phyloP scores from a whole-genome alignment of 2,888 invertebrate species.

The Thecophora atra region DNA sequence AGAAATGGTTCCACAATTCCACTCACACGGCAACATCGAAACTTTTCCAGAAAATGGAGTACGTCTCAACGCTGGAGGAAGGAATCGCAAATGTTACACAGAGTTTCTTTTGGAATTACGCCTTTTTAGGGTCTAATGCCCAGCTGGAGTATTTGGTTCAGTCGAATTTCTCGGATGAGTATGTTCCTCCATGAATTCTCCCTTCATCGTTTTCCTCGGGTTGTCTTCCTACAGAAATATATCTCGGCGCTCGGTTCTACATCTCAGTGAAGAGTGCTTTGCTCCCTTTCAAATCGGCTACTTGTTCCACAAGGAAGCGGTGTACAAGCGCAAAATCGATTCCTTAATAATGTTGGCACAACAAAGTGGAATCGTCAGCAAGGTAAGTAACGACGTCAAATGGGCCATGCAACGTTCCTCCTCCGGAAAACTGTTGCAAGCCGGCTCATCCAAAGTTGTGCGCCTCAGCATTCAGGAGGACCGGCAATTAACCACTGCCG shows the following conservation, averaged over 20 bases:
- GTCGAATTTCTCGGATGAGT: slow-evolving; percentile 75
- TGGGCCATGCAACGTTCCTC: slow-evolving; percentile 76
- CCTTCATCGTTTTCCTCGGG: not conserved
- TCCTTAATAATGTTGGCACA: slow-evolving; percentile 71
- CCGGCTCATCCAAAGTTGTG: slow-evolving; percentile 66
- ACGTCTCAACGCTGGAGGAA: slow-evolving; percentile 73
- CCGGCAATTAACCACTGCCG: slow-evolving; percentile 78
- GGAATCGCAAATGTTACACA: slow-evolving; percentile 79
- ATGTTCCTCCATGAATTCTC: slow-evolving; percentile 46
- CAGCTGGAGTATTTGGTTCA: slow-evolving; percentile 78
- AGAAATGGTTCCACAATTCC: slow-evolving; percentile 76
- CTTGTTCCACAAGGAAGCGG: slow-evolving; percentile 72
- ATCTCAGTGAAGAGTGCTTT: slow-evolving; percentile 79
- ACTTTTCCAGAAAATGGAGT: slow-evolving; percentile 74
- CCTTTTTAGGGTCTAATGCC: slow-evolving; percentile 78
- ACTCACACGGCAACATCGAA: slow-evolving; percentile 72
- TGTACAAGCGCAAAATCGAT: slow-evolving; percentile 73
- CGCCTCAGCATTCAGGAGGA: slow-evolving; percentile 71
- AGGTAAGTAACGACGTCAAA: slow-evolving; percentile 75
- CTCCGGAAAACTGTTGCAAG: slow-evolving; percentile 73
- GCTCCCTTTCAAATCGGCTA: slow-evolving; percentile 76
- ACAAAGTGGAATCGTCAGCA: slow-evolving; percentile 75
- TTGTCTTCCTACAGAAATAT: slow-evolving; percentile 56
- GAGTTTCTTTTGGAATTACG: slow-evolving; percentile 81
- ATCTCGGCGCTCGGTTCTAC: slow-evolving; percentile 73